Conservation (phyloP, 2,888 invertebrate species). For the Ophraella communa region DNA sequence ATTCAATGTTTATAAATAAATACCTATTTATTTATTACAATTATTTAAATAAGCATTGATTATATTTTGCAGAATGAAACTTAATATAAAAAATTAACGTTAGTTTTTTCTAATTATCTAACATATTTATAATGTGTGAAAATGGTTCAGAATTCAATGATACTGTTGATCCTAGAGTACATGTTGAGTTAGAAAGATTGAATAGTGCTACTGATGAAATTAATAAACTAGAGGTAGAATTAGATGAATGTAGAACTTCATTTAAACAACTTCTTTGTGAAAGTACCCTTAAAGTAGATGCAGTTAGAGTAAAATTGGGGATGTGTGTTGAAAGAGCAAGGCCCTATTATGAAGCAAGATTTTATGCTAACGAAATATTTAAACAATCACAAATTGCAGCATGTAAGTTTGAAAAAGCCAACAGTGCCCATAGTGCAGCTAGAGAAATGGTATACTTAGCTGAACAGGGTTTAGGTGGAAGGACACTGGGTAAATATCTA, state of each 20-base stretch:
- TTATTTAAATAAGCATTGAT: background rate
- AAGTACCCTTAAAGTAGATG: constrained; percentile 81
- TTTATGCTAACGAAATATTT: constrained; percentile 82
- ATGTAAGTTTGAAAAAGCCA: constrained; percentile 83
- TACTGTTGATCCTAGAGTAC: constrained; percentile 82
- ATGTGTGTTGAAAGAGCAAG: constrained; percentile 86
- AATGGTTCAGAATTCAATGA: constrained; percentile 68
- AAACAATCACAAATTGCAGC: constrained; percentile 85
- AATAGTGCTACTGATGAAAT: constrained; percentile 93
- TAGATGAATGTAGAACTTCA: constrained; percentile 84
- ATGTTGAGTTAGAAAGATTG: constrained; percentile 86
- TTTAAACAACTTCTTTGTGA: constrained; percentile 84
- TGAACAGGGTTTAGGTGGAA: constrained; percentile 73
- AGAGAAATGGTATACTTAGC: constrained; percentile 88
- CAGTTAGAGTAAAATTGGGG: constrained; percentile 81
- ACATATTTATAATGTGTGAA: constrained; percentile 62
- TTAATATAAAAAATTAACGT: background rate
- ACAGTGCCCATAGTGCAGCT: constrained; percentile 88
- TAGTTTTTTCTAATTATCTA: background rate
- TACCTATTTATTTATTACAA: background rate
- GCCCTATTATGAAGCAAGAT: constrained; percentile 89
- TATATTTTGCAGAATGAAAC: background rate
- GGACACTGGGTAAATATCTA: constrained; percentile 62
- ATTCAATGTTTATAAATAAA: background rate
- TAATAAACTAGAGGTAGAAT: constrained; percentile 86